Percentiles rank a stretch among this genome's conserved stretches.
phyloP scores from a whole-genome alignment of 2,113 vertebrate genomes.

The Athene cunicularia region DNA sequence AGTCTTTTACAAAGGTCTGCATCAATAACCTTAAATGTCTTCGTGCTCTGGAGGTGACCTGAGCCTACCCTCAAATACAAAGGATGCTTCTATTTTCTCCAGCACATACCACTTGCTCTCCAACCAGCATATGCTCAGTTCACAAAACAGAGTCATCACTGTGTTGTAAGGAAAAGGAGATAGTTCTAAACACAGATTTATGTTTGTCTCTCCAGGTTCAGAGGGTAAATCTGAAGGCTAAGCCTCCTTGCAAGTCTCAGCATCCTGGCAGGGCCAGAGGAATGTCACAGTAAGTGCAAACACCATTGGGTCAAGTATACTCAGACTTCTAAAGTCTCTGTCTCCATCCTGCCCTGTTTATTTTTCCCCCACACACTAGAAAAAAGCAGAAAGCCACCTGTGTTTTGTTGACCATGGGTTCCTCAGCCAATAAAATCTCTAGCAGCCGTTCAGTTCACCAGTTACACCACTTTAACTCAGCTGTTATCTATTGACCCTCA shows the following conservation, averaged over 20 bases:
- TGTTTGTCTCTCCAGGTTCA: conserved; percentile 48
- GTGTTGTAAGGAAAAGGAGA: neutral
- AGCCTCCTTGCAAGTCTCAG: neutral
- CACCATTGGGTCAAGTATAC: neutral
- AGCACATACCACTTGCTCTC: neutral
- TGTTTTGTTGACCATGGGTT: conserved; percentile 22
- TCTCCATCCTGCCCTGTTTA: neutral
- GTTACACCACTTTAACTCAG: conserved; percentile 35
- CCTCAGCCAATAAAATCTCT: conserved; percentile 24
- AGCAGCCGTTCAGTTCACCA: neutral
- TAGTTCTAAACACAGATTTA: neutral
- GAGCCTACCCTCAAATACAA: neutral
- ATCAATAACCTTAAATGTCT: neutral
- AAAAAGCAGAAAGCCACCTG: conserved; percentile 43
- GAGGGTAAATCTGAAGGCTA: neutral
- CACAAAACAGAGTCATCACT: neutral
- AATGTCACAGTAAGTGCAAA: conserved; percentile 70
- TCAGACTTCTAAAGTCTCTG: neutral
- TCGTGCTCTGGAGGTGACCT: neutral
- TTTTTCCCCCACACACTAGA: neutral
- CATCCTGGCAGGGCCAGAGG: conserved; percentile 18
- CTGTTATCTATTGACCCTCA: neutral
- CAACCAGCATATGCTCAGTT: neutral
- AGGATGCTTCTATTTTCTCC: neutral
- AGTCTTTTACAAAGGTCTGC: neutral